Evolutionary conservation across 2,113 vertebrate species (phyloP).

Genomic region (Corvus hawaiiensis): DNA sequence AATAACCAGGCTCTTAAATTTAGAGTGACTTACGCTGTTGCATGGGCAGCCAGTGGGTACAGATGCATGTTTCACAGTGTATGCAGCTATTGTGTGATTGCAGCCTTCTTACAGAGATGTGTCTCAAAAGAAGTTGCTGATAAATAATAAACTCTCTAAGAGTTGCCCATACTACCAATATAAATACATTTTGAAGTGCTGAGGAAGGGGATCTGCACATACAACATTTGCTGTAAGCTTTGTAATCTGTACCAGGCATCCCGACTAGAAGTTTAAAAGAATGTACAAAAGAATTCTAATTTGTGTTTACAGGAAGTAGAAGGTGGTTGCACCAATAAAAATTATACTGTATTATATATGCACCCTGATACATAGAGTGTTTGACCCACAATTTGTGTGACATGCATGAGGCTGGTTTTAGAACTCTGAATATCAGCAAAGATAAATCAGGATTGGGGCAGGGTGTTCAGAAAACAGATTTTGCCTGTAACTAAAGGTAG

Average conservation of each 20-base stretch:
- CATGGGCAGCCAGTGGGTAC: neutral
- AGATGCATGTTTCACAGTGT: neutral
- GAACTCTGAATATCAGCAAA: neutral
- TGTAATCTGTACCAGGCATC: neutral
- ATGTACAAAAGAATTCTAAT: neutral
- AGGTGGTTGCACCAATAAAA: neutral
- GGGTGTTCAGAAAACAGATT: neutral
- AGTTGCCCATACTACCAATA: neutral
- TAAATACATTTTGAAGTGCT: neutral
- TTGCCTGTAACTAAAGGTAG: neutral
- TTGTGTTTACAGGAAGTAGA: neutral
- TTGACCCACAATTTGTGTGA: neutral
- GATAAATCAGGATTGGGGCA: neutral
- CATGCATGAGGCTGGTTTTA: neutral
- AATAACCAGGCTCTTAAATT: conserved; percentile 11
- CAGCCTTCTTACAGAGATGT: neutral
- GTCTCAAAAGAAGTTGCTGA: neutral
- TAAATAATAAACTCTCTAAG: neutral
- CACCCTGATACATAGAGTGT: neutral
- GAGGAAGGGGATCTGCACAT: neutral
- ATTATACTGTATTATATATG: neutral
- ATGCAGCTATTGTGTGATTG: neutral
- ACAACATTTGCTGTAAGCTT: neutral
- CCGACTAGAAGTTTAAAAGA: neutral
- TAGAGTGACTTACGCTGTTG: conserved; percentile 5